Conservation (phyloP, 1,140 invertebrate species). For the Lepidurus arcticus region DNA sequence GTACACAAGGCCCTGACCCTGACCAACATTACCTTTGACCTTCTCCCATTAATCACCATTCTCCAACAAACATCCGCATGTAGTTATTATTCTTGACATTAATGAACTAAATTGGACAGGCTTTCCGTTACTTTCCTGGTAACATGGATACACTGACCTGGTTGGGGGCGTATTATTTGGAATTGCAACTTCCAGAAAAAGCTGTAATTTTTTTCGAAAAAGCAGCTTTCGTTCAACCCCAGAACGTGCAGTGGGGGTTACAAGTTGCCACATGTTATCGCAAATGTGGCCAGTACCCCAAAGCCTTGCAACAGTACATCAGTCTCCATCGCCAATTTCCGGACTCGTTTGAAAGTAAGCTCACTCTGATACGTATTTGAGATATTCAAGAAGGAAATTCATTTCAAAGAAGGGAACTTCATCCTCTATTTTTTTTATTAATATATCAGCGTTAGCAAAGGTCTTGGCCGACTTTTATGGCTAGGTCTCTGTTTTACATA, state of each 20-base stretch:
- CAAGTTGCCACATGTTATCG: constrained; percentile 77
- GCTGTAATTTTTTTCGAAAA: constrained; percentile 81
- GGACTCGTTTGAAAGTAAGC: constrained; percentile 73
- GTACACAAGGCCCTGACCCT: too few relatives aligned
- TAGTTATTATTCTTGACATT: not conserved
- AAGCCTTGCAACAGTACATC: constrained; percentile 73
- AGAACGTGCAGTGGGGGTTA: constrained; percentile 75
- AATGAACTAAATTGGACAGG: constrained; percentile 47
- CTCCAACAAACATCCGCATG: too few relatives aligned
- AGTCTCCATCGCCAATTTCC: constrained; percentile 68
- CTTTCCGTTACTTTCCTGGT: constrained; percentile 81
- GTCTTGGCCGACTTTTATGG: too few relatives aligned
- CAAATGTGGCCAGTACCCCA: constrained; percentile 74
- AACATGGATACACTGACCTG: constrained; percentile 86
- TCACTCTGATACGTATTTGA: not conserved
- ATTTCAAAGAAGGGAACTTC: too few relatives aligned
- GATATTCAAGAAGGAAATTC: not conserved
- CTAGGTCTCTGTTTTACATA: too few relatives aligned
- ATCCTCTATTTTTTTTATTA: too few relatives aligned
- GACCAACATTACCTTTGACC: too few relatives aligned
- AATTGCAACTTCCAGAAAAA: constrained; percentile 83
- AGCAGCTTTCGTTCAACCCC: constrained; percentile 78
- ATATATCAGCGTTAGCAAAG: too few relatives aligned
- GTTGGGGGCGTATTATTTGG: constrained; percentile 84
- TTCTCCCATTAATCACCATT: too few relatives aligned